phyloP scores from a whole-genome alignment of 2,888 invertebrate genomes.

The Folsomia manolachei region DNA sequence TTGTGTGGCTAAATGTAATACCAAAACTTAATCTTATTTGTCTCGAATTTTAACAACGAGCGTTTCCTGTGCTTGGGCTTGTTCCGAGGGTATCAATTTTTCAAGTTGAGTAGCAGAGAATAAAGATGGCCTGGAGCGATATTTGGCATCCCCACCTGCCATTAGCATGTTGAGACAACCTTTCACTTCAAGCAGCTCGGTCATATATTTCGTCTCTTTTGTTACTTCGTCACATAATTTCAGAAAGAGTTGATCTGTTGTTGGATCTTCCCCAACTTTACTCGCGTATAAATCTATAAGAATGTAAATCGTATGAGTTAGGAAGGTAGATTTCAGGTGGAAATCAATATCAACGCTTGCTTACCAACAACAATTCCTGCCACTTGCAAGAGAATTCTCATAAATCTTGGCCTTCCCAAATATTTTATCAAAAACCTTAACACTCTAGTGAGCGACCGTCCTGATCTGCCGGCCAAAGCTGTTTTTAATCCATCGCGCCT shows the following conservation, averaged over 20 bases:
- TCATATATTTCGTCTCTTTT: constrained; percentile 61
- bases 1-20: no score
- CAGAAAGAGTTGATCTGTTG: constrained; percentile 63
- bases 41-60: constrained; percentile 24
- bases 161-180: constrained; percentile 44
- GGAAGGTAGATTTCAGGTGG: no score
- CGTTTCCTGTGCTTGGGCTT: constrained; percentile 39
- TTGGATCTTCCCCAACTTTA: constrained; percentile 62
- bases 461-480: constrained; percentile 71
- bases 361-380: constrained; percentile 68
- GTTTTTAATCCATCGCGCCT: constrained; percentile 71
- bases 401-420: constrained; percentile 72
- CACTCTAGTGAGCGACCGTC: constrained; percentile 64
- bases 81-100: constrained; percentile 33
- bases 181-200: constrained; percentile 53
- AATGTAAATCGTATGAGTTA: constrained; percentile 16
- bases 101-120: constrained; percentile 13
- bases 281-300: constrained; percentile 66
- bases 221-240: constrained; percentile 63
- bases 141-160: constrained; percentile 19
- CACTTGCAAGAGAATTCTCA: constrained; percentile 70
- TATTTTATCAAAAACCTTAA: constrained; percentile 72
- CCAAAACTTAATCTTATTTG: neutral
- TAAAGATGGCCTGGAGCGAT: neutral
- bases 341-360: neutral